Evolutionary conservation across 2,797 vertebrate species (phyloP), one percentile per base, ranked within the genome.

Genomic region (Kryptolebias ocellatus): DNA sequence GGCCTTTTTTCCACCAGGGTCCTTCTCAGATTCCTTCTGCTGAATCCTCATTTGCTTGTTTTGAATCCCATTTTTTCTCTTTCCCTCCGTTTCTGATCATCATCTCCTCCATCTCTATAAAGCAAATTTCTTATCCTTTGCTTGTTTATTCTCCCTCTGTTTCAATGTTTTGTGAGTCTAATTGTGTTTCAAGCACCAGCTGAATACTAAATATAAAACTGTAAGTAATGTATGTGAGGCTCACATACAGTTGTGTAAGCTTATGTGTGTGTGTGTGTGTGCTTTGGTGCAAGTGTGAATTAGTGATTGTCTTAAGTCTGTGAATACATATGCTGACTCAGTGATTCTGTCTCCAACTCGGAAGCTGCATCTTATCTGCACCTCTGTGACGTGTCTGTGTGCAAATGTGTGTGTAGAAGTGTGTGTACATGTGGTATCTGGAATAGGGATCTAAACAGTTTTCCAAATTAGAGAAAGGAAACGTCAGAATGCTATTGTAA

Each of bases 401-500:
- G 72, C 60, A 39, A 52, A 27, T 16, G 34, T 42, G 60, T 56
- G 67, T 64, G 69, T 69, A 63, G 67, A 58, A 54, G 62, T 77
- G 61, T 61, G 64, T 60, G 53, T 7, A n/a, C 0, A 24, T 53
- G 46, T 70, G 45, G 64, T 93, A 94, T 94, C 93, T 93, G 76
- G 92, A 92, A 92, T 84, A 87, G 85, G 85, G 91, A 94, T 95
- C 93, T 91, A 92, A 89, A 91, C 91, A 90, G 86, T 90, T 89
- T 92, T 88, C 83, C 87, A 93, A 86, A 91, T 91, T 90, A 87
- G 84, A 88, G 90, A 85, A 79, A 68, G 70, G 76, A 89, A 88
- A 91, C 79, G 87, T 89, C 87, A 91, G 87, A 90, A 84, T 83
- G 84, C 80, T 91, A 87, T 90, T 93, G 92, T 93, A 92, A 90